Base-by-base conservation (phyloP, 2,113 vertebrate genomes). In the Helogale parvula region DNA sequence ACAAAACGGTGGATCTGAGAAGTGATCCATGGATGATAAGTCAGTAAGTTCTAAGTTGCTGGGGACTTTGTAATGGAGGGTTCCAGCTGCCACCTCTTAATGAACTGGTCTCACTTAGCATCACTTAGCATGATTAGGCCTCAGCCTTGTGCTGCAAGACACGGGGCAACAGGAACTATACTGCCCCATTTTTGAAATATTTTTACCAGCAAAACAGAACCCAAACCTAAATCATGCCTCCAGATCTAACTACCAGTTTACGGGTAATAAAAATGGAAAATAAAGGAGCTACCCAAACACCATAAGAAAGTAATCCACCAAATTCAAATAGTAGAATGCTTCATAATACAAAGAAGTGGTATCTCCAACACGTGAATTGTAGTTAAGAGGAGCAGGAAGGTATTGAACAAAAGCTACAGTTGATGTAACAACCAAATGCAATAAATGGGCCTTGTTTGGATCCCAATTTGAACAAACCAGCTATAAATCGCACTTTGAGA, bases 391-490 rank as follows among this genome's bases (percentile, higher is more conserved):
- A 2, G 33, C 25, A 90, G 63, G 29, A 77, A 14, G 16, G 21
- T 60, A 38, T n/a, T 82, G 35, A 86, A 93, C 50, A 54, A 41
- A 96, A 97, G 11, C 65, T 1, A 4, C 17, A 80, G 33, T 72
- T 33, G 29, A 65, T 81, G 33, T 33, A 77, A 93, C 5, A 85
- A 41, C 2, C 41, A 77, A 91, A 76, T 60, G 2, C 5, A 89
- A 74, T 52, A 13, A 82, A 31, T 72, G 15, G n/a, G 23, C 25
- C 31, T 85, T 66, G 52, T 65, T 81, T 57, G 9, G 14, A 54
- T 93, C 11, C 65, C 90, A 50, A 54, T 63, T 90, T 93, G 23
- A 89, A 88, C 47, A 91, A 96, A 57, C 2, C 25, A 94, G 29
- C 33, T n/a, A 16, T 54, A 72, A 94, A 72, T 50, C 77, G 21